Percentiles rank a stretch among this genome's conserved stretches.
phyloP scores from a whole-genome alignment of 2,113 vertebrate genomes.

The Coptodon bakossiorum region DNA sequence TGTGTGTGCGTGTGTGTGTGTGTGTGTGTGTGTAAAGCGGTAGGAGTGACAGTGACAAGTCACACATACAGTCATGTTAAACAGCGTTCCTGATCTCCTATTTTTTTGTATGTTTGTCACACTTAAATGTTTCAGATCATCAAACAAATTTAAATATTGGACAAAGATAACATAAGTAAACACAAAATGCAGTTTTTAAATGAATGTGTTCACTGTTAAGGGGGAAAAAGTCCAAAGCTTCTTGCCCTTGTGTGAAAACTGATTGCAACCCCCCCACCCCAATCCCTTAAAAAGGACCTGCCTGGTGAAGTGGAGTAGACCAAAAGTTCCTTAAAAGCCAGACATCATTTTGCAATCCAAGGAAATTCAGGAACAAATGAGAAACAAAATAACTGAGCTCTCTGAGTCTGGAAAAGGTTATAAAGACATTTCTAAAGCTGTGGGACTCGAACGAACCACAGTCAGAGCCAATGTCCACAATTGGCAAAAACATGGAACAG shows the following conservation, averaged over 20 bases:
- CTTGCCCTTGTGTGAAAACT: background rate
- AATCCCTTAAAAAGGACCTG: background rate
- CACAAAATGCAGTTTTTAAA: background rate
- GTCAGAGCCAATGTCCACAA: background rate
- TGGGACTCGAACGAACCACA: background rate
- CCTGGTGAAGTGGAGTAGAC: background rate
- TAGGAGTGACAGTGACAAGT: background rate
- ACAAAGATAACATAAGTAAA: background rate
- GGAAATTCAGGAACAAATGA: background rate
- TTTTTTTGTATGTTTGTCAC: background rate
- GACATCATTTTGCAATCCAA: background rate
- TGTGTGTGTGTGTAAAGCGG: background rate
- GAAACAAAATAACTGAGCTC: background rate
- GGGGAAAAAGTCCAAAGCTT: background rate
- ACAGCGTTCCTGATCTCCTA: background rate
- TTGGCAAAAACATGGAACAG: background rate
- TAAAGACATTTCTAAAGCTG: background rate
- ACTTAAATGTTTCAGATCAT: background rate
- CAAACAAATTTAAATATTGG: background rate
- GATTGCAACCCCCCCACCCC: background rate
- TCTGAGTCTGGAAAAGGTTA: background rate
- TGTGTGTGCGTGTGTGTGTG: background rate
- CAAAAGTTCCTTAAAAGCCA: background rate
- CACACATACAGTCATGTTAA: background rate
- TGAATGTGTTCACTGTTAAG: background rate